Evolutionary conservation across 1,140 invertebrate genomes (phyloP).

Genomic region (Drosophila burlai): DNA sequence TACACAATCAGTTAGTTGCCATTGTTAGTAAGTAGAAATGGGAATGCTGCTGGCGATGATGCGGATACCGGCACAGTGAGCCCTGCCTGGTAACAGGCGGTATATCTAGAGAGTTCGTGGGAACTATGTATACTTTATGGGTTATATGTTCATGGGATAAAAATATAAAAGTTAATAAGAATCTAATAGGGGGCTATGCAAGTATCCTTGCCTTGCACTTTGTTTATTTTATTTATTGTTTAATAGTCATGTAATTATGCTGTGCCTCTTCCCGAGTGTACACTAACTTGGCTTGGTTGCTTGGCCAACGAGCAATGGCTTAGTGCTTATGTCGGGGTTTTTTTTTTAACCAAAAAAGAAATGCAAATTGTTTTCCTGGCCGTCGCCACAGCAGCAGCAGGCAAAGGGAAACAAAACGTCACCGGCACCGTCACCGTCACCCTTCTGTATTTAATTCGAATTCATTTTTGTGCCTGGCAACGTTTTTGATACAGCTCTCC

Average conservation of each 20-base stretch:
- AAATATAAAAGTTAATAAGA: too few relatives aligned
- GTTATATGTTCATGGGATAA: not conserved
- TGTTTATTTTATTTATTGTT: too few relatives aligned
- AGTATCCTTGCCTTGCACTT: too few relatives aligned
- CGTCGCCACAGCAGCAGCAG: slow-evolving; percentile 47
- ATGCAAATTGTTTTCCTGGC: slow-evolving; percentile 70
- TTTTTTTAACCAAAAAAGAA: slow-evolving; percentile 40
- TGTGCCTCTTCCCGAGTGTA: not conserved
- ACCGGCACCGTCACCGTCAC: slow-evolving; percentile 29
- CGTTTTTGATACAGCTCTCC: slow-evolving; percentile 32
- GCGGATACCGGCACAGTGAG: slow-evolving; percentile 2
- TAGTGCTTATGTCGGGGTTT: slow-evolving; percentile 16
- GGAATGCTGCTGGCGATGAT: slow-evolving; percentile 13
- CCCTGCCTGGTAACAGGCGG: not conserved
- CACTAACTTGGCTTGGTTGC: slow-evolving; percentile 45
- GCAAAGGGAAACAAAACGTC: slow-evolving; percentile 13
- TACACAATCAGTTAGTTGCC: slow-evolving; percentile 47
- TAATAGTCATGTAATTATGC: too few relatives aligned
- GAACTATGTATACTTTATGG: not conserved
- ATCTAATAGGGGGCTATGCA: not conserved
- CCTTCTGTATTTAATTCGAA: slow-evolving; percentile 13
- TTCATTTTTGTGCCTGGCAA: slow-evolving; percentile 36
- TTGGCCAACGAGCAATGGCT: slow-evolving; percentile 63
- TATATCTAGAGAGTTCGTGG: too few relatives aligned
- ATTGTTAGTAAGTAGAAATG: slow-evolving; percentile 8